These are phyloP conservation scores for Chelonus insularis DNA, from an alignment of 1,140 invertebrate species.

Conservation along the genomic window DNA sequence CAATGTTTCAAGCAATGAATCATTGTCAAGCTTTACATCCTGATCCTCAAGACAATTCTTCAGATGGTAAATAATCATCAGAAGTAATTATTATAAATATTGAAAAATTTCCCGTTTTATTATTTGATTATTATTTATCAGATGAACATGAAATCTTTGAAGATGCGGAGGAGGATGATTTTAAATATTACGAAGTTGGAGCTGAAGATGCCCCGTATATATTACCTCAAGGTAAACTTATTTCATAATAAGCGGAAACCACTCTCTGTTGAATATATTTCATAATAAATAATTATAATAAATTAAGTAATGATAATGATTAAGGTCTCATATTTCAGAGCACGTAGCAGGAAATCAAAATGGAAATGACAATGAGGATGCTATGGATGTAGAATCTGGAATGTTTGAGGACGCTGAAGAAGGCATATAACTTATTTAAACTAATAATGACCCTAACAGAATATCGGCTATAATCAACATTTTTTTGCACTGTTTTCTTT, in stretches of 20 bases:
- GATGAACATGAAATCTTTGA: slow-evolving; percentile 60
- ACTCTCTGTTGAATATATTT: no score
- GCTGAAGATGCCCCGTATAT: slow-evolving; percentile 49
- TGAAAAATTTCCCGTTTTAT: not conserved
- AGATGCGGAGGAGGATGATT: slow-evolving; percentile 57
- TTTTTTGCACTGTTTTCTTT: slow-evolving; percentile 4
- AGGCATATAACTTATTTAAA: slow-evolving; percentile 46
- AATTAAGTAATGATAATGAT: slow-evolving; percentile 22
- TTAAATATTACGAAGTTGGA: slow-evolving; percentile 43
- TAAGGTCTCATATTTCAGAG: slow-evolving; percentile 30
- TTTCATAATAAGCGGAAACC: not conserved
- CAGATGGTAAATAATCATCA: slow-evolving; percentile 52
- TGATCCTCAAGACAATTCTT: slow-evolving; percentile 64
- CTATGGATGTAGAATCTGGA: slow-evolving; percentile 60
- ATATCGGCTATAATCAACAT: slow-evolving; percentile 21
- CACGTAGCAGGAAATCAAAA: slow-evolving; percentile 47
- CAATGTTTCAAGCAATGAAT: slow-evolving; percentile 71
- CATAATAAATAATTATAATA: no score
- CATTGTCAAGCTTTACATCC: slow-evolving; percentile 72
- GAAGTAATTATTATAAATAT: slow-evolving; percentile 1
- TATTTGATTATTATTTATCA: slow-evolving; percentile 17
- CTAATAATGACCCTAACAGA: not conserved
- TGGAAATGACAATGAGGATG: slow-evolving; percentile 50
- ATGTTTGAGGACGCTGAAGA: slow-evolving; percentile 65
- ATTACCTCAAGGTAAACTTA: slow-evolving; percentile 45